Percentiles rank a stretch among this genome's conserved stretches.
These are phyloP conservation scores for Cetonia aurata DNA, from an alignment of 2,888 invertebrate genomes.

Conservation along the genomic window DNA sequence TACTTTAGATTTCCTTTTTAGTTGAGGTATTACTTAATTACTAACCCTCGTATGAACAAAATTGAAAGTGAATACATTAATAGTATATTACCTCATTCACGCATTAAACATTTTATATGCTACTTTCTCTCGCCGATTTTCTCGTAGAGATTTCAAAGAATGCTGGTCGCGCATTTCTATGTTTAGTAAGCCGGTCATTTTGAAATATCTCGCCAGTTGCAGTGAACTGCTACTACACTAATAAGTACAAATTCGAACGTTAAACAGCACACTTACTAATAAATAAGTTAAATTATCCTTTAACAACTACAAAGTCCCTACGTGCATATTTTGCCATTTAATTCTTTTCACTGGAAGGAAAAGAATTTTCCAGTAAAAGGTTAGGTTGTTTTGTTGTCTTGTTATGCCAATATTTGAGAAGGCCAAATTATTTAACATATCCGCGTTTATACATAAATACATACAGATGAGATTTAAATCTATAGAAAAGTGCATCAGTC, in stretches of 20 bases:
- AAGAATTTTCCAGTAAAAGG: conserved; percentile 19
- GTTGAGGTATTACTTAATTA: conserved; percentile 10
- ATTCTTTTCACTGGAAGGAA: conserved; percentile 30
- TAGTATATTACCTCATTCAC: conserved; percentile 30
- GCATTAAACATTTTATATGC: conserved; percentile 30
- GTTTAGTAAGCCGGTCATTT: conserved; percentile 24
- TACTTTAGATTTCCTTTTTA: too few relatives aligned
- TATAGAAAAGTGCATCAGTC: not conserved
- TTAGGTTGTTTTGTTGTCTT: conserved; percentile 14
- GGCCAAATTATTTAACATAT: conserved; percentile 30
- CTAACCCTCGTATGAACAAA: conserved; percentile 22
- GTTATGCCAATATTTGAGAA: conserved; percentile 35
- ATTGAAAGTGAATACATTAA: conserved; percentile 30
- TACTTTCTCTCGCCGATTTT: conserved; percentile 26
- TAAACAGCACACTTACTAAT: conserved; percentile 29
- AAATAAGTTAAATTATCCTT: conserved; percentile 27
- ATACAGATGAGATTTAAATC: not conserved
- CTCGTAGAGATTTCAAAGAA: conserved; percentile 29
- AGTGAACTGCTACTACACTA: conserved; percentile 18
- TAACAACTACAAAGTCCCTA: conserved; percentile 14
- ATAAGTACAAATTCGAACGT: conserved; percentile 33
- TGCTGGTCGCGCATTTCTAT: conserved; percentile 26
- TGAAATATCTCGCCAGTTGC: conserved; percentile 26
- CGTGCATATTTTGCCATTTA: conserved; percentile 19
- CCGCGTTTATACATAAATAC: conserved; percentile 8